Percentiles rank a stretch among this genome's conserved stretches.
These are phyloP conservation scores for Phorcus lineatus DNA, from an alignment of 2,888 invertebrate genomes.

Conservation along the genomic window DNA sequence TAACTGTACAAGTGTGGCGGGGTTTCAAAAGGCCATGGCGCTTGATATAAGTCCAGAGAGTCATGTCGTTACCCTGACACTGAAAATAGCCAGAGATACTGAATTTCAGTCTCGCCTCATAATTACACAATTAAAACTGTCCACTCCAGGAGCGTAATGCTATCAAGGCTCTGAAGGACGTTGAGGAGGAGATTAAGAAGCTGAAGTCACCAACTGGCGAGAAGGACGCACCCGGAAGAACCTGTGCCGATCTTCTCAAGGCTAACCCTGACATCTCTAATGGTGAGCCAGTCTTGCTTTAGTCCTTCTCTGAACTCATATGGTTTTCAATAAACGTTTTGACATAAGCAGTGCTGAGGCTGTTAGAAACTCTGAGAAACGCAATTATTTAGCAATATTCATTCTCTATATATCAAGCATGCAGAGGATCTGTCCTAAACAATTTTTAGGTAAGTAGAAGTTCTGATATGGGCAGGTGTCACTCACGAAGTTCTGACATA, in stretches of 20 bases:
- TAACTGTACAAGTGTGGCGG: too few relatives aligned
- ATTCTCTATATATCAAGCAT: neutral
- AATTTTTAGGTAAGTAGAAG: neutral
- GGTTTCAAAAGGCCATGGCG: too few relatives aligned
- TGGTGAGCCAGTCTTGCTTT: conserved; percentile 79
- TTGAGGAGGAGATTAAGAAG: conserved; percentile 59
- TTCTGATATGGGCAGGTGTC: neutral
- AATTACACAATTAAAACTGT: too few relatives aligned
- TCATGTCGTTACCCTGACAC: too few relatives aligned
- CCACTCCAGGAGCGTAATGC: conserved; percentile 43
- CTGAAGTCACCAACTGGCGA: conserved; percentile 89
- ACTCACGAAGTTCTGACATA: too few relatives aligned
- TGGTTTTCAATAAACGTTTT: too few relatives aligned
- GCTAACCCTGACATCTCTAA: conserved; percentile 86
- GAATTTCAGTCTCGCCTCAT: too few relatives aligned
- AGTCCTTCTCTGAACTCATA: neutral
- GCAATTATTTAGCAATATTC: too few relatives aligned
- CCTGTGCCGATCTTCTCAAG: conserved; percentile 88
- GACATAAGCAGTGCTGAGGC: too few relatives aligned
- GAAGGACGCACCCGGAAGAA: conserved; percentile 88
- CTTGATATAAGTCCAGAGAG: too few relatives aligned
- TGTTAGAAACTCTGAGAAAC: too few relatives aligned
- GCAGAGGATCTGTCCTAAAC: neutral
- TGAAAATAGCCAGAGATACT: too few relatives aligned
- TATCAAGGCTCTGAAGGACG: conserved; percentile 51